These are phyloP conservation scores for Hypolimnas misippus DNA, from an alignment of 2,888 invertebrate species.

Conservation along the genomic window DNA sequence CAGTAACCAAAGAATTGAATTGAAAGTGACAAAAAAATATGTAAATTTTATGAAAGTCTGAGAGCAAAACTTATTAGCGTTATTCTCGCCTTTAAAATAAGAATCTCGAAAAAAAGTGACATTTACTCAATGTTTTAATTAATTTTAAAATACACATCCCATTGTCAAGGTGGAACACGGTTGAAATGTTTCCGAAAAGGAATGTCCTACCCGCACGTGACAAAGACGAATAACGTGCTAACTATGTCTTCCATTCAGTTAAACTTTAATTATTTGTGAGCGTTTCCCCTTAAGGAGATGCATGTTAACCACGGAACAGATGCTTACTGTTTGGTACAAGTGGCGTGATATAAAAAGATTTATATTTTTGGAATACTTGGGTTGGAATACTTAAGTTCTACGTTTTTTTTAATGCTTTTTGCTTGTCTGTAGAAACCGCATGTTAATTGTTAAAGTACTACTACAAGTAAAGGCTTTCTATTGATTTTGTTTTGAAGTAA, in stretches of 20 bases:
- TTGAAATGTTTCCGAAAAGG: conserved; percentile 15
- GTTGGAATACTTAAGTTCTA: conserved; percentile 12
- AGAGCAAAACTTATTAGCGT: no score
- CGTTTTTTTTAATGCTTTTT: background rate
- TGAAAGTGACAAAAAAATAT: no score
- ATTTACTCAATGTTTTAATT: no score
- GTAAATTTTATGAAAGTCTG: no score
- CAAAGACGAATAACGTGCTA: conserved; percentile 63
- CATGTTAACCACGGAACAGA: conserved; percentile 54
- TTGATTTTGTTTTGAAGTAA: no score
- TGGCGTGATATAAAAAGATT: conserved; percentile 13
- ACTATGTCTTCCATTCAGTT: conserved; percentile 68
- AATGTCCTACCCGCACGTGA: conserved; percentile 36
- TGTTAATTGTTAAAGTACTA: no score
- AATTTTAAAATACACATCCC: conserved; percentile 1
- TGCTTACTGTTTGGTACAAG: conserved; percentile 48
- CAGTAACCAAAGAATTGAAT: no score
- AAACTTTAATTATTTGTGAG: conserved; percentile 62
- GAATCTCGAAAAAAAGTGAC: no score
- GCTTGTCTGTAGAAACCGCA: no score
- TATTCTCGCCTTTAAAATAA: no score
- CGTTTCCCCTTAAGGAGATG: conserved; percentile 49
- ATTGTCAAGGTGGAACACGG: background rate
- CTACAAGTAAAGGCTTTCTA: no score
- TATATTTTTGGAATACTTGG: conserved; percentile 21